Conservation (phyloP, 2,888 invertebrate genomes). For the Drosophila melanosoma region DNA sequence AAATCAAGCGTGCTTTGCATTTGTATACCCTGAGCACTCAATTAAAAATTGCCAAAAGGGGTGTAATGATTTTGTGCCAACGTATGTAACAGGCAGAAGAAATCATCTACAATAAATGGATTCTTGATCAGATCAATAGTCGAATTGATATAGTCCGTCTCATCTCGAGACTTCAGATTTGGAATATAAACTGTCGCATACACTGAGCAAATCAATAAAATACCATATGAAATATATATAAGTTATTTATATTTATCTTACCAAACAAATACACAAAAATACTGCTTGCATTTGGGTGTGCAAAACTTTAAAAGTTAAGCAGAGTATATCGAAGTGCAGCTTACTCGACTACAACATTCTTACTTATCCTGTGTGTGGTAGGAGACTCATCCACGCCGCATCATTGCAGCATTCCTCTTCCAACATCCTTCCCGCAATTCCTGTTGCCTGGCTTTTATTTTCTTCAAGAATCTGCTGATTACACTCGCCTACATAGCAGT, state of each 20-base stretch:
- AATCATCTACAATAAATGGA: not conserved
- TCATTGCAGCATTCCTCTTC: constrained; percentile 24
- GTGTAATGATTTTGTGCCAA: not conserved
- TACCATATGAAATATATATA: no score
- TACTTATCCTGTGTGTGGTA: constrained; percentile 29
- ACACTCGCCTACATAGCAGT: constrained; percentile 40
- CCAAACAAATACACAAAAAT: no score
- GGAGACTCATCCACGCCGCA: constrained; percentile 42
- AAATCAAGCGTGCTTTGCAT: constrained; percentile 80
- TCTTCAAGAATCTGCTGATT: constrained; percentile 31
- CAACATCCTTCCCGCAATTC: constrained; percentile 18
- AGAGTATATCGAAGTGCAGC: not conserved
- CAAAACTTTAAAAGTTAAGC: no score
- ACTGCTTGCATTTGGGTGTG: no score
- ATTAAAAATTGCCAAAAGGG: not conserved
- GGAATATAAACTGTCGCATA: not conserved
- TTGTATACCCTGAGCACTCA: constrained; percentile 32
- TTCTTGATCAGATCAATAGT: not conserved
- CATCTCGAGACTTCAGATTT: not conserved
- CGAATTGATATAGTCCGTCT: not conserved
- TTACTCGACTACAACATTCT: not conserved
- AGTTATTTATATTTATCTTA: no score
- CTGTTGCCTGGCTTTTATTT: constrained; percentile 28
- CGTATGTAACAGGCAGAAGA: not conserved
- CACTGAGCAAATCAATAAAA: no score